phyloP scores from a whole-genome alignment of 1,140 invertebrate genomes.

The Ceratina calcarata region DNA sequence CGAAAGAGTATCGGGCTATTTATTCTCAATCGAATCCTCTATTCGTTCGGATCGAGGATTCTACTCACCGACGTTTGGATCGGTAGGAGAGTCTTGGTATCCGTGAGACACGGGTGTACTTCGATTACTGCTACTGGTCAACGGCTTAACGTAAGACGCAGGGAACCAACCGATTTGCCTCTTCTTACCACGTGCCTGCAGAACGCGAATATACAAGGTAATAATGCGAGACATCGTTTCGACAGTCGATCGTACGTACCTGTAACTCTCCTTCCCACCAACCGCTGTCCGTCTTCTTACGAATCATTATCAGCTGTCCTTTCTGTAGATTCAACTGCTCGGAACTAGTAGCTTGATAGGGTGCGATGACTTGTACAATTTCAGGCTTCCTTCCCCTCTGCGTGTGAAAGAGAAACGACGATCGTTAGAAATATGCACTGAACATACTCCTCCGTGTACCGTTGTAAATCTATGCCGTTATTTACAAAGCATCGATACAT shows the following conservation, averaged over 20 bases:
- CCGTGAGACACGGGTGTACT: conserved; percentile 87
- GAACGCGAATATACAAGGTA: background rate
- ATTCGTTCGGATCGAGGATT: background rate
- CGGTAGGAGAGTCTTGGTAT: conserved; percentile 80
- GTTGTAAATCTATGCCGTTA: conserved; percentile 13
- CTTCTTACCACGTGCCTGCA: conserved; percentile 93
- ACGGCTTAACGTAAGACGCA: conserved; percentile 96
- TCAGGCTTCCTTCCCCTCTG: conserved; percentile 88
- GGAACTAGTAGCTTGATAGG: conserved; percentile 92
- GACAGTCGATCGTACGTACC: conserved; percentile 73
- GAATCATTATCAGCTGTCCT: conserved; percentile 97
- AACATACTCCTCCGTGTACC: background rate
- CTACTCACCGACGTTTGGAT: conserved; percentile 77
- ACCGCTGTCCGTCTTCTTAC: conserved; percentile 96
- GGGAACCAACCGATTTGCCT: conserved; percentile 98
- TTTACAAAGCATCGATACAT: conserved; percentile 11
- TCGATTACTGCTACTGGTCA: conserved; percentile 85
- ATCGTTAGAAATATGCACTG: conserved; percentile 16
- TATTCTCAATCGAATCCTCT: background rate
- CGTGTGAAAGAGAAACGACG: conserved; percentile 3
- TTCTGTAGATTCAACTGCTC: conserved; percentile 94
- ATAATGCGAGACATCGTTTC: background rate
- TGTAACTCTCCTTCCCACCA: conserved; percentile 99
- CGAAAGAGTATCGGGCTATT: conserved; percentile 46
- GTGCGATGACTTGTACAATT: conserved; percentile 93